Evolutionary conservation across 2,888 invertebrate species (phyloP).

Genomic region (Andrena hattorfiana): DNA sequence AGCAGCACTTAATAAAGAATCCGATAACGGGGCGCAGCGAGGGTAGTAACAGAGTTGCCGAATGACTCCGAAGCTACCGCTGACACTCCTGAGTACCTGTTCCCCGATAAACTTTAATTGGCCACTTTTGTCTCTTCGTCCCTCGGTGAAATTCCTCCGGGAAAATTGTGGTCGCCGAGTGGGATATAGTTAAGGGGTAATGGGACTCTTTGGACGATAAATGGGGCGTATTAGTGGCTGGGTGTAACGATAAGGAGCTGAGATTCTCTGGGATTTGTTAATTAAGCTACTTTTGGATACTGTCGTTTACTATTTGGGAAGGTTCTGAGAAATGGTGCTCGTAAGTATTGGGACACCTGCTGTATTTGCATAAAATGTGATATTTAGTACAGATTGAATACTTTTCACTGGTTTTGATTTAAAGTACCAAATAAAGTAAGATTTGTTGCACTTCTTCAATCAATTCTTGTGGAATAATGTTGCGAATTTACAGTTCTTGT

Average conservation of each 20-base stretch:
- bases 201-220: constrained; percentile 7
- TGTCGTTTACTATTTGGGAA: too few species aligned
- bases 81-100: constrained; percentile 23
- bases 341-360: too few species aligned
- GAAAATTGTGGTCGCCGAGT: not conserved
- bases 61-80: constrained; percentile 1
- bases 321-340: too few species aligned
- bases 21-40: constrained; percentile 24
- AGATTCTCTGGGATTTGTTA: too few species aligned
- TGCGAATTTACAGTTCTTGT: too few species aligned
- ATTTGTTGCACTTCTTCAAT: too few species aligned
- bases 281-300: too few species aligned
- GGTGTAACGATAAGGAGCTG: not conserved
- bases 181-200: not conserved
- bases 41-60: constrained; percentile 31
- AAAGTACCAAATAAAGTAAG: too few species aligned
- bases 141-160: not conserved
- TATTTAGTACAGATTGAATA: too few species aligned
- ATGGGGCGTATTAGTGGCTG: not conserved
- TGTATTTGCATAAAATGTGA: too few species aligned
- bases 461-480: too few species aligned
- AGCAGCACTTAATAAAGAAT: constrained; percentile 38
- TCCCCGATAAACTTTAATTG: constrained; percentile 47
- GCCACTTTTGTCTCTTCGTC: constrained; percentile 12
- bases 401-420: too few species aligned